Evolutionary conservation across 2,888 invertebrate species (phyloP).

Genomic region (Meganola albula): DNA sequence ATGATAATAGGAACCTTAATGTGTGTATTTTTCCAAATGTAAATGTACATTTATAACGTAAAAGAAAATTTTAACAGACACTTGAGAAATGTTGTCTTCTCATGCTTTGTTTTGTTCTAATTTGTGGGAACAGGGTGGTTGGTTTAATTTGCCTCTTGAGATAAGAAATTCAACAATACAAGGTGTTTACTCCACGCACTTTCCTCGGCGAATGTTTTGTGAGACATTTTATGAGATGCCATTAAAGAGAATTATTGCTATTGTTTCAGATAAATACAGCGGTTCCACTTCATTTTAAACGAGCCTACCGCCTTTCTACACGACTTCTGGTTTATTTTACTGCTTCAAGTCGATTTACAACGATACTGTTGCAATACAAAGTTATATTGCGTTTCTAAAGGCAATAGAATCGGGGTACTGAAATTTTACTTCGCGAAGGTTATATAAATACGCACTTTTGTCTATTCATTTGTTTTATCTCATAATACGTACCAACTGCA

Average conservation of each 20-base stretch:
- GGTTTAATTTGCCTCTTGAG: conserved; percentile 39
- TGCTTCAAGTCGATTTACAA: no score
- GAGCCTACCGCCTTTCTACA: conserved; percentile 9
- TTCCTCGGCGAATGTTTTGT: conserved; percentile 33
- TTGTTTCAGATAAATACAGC: conserved; percentile 32
- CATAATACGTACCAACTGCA: no score
- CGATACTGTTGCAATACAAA: no score
- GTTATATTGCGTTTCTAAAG: no score
- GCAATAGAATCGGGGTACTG: no score
- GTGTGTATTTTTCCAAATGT: no score
- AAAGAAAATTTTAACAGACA: conserved; percentile 26
- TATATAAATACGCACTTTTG: no score
- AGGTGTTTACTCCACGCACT: conserved; percentile 42
- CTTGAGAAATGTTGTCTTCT: conserved; percentile 34
- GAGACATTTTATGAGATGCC: conserved; percentile 34
- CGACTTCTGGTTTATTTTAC: conserved; percentile 13
- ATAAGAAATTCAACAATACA: conserved; percentile 45
- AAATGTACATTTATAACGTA: no score
- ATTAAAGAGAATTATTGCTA: conserved; percentile 38
- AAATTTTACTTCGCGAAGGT: no score
- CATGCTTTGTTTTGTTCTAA: conserved; percentile 43
- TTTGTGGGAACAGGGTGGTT: conserved; percentile 35
- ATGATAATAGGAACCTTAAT: no score
- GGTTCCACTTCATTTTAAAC: conserved; percentile 29
- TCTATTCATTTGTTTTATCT: no score